Base-by-base conservation (phyloP, 2,888 invertebrate species). In the Orchesella flavescens region DNA sequence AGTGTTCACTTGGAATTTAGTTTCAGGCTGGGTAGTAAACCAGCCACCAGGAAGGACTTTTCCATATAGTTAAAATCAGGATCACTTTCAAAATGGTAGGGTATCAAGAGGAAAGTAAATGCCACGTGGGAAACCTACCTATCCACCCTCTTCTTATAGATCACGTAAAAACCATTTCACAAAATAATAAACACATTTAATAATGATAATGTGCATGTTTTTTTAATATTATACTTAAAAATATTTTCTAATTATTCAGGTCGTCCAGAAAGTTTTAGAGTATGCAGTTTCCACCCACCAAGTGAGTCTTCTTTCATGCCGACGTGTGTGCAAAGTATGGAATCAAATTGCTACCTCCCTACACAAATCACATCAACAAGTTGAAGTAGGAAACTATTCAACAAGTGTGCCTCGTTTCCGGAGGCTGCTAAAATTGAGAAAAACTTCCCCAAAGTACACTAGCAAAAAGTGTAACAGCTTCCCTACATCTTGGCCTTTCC, bases 321-420 rank as follows among this genome's bases (percentile, higher is more conserved):
- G 85, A 15, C 59, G 66, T 0, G 85, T 85, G 1, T 85, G 84
- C 55, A 43, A 43, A n/a, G 74, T 84, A 15, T 85, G 85, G 85
- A 80, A 83, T 21, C 57, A 65, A 12, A 77, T 83, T 4, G 81
- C 81, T 2, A 13, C 84, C 1, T 13, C 15, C 0, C 17, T 79
- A 24, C 55, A 74, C 75, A 46, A 55, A 34, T 15, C 55, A 13
- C 17, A 34, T 15, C n/a, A 53, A 15, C 74, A 74, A n/a, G 65
- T 84, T 17, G 72, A 73, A 44, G 74, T 84, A 0, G 79, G 84
- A 12, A 78, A 75, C 43, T 84, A 79, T 43, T 74, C 74, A 7
- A 79, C 79, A 1, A 74, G 69, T 9, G 59, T 79, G 3, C 59
- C 78, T 13, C 73, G 74, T 69, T 63, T 78, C 13, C 24, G 66